Conservation (phyloP, 1,140 invertebrate species). For the Hycleus cichorii region DNA sequence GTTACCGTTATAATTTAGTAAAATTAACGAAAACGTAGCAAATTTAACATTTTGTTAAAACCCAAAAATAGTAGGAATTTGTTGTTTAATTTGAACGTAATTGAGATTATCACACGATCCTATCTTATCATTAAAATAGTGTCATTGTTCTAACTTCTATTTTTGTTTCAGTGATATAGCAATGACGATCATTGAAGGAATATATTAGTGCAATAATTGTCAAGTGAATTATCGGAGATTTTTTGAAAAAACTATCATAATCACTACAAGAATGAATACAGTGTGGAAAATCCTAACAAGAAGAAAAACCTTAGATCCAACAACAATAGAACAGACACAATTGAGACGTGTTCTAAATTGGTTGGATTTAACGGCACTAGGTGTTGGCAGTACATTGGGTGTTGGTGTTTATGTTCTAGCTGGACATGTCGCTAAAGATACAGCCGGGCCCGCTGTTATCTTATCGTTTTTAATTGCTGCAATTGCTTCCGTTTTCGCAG, state of each 20-base stretch:
- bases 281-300: conserved; percentile 44
- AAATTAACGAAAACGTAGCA: no score
- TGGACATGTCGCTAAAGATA: conserved; percentile 71
- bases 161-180: no score
- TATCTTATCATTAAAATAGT: no score
- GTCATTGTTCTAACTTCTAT: no score
- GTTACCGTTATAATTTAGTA: no score
- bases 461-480: conserved; percentile 80
- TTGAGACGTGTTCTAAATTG: conserved; percentile 63
- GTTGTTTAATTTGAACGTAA: no score
- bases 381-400: conserved; percentile 79
- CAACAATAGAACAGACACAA: conserved; percentile 43
- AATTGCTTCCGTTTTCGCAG: conserved; percentile 75
- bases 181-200: no score
- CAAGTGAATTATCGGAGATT: no score
- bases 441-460: conserved; percentile 74
- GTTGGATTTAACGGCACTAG: conserved; percentile 68
- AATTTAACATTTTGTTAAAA: no score
- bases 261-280: conserved; percentile 15
- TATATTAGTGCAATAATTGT: no score
- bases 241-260: no score
- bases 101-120: neutral
- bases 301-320: conserved; percentile 42
- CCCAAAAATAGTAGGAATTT: no score
- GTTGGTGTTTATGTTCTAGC: conserved; percentile 84